phyloP scores from a whole-genome alignment of 2,113 vertebrate species.

The Mellivora capensis region DNA sequence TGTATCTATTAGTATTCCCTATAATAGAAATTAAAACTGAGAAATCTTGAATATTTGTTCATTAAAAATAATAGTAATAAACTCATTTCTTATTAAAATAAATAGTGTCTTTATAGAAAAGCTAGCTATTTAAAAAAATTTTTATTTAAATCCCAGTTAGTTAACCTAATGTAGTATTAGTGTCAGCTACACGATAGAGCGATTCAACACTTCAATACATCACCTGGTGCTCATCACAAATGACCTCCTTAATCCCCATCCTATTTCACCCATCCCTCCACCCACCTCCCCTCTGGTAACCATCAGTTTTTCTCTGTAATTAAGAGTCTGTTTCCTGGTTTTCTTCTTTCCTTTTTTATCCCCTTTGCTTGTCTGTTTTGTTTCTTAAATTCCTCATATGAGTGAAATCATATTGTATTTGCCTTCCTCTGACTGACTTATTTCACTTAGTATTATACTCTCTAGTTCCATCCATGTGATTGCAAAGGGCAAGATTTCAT shows the following conservation, averaged over 20 bases:
- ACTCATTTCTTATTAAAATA: neutral
- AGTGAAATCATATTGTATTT: neutral
- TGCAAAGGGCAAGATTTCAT: neutral
- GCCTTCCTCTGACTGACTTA: neutral
- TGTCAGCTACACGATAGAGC: neutral
- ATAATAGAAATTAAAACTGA: neutral
- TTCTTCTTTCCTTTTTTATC: neutral
- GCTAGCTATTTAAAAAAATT: neutral
- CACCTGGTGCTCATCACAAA: neutral
- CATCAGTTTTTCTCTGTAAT: neutral
- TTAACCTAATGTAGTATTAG: neutral
- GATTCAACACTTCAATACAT: neutral
- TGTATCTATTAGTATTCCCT: neutral
- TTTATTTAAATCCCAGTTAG: neutral
- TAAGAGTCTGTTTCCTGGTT: neutral
- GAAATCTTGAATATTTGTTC: constrained; percentile 16
- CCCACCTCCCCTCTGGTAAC: neutral
- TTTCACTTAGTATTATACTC: neutral
- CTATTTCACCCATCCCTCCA: neutral
- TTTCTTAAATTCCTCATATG: neutral
- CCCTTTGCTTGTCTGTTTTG: neutral
- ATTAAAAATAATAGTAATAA: neutral
- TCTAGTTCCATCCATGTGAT: neutral
- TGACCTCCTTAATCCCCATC: neutral
- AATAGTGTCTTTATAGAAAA: neutral